Evolutionary conservation across 2,113 vertebrate species (phyloP), one percentile per base, ranked within the genome.

Genomic region (Polyodon spathula): DNA sequence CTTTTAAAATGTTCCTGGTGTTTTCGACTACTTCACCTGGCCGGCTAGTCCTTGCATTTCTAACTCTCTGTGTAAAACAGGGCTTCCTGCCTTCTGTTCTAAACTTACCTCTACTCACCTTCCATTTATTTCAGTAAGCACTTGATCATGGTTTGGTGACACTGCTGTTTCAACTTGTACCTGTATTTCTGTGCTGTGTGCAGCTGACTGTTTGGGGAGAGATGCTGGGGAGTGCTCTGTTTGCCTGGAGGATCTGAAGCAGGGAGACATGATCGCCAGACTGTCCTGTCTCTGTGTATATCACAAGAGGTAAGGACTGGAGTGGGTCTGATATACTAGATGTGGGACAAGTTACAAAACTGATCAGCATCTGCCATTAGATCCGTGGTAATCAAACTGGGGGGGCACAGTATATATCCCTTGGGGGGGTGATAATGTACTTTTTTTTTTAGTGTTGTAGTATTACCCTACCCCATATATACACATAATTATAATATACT

Each of bases 201-300:
- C 69, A 88, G 86, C 84, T 68, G 86, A 89, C 57, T 78, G 83
- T 66, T 80, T 89, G 41, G 73, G 74, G 73, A 89, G 84, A 78
- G 85, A 89, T 74, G 85, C 79, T n/a, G 86, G 86, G 0, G 86
- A 89, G 68, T 89, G 86, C 40, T 84, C 83, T 39, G 86, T 89
- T 63, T 89, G 86, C 69, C 71, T 89, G 68, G 86, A 89, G 68
- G 85, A 87, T 42, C 71, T 89, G 63, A 59, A 81, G 3, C 82
- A 84, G 67, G 86, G 86, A 38, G 84, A 89, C 68, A 87, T 82
- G 64, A 89, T 87, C 15, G 84, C 85, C 46, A 74, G 86, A 38
- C 80, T 89, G 67, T 83, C 86, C 52, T 89, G 86, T 63, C 83
- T 89, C 59, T 89, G 86, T 16, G 82, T 89, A 72, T 89, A 89